These are phyloP conservation scores for Stenoptilia bipunctidactyla DNA, from an alignment of 2,888 invertebrate species.

Conservation along the genomic window DNA sequence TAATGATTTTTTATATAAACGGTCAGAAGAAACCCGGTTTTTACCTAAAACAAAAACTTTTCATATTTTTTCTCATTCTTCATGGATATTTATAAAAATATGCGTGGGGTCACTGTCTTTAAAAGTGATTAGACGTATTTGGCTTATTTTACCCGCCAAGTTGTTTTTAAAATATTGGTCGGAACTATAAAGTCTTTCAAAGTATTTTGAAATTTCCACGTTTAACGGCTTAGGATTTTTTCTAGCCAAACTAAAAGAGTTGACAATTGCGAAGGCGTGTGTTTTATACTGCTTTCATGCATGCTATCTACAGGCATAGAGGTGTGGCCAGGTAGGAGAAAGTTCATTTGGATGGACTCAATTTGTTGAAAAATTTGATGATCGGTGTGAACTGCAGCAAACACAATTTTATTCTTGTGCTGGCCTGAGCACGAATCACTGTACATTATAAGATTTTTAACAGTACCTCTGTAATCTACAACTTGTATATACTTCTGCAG, in stretches of 20 bases:
- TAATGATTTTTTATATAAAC: too few species aligned
- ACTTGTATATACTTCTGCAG: neutral
- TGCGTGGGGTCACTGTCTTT: too few species aligned
- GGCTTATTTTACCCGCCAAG: too few species aligned
- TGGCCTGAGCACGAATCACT: neutral
- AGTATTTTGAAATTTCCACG: neutral
- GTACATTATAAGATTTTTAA: neutral
- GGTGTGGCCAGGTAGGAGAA: neutral
- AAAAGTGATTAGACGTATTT: too few species aligned
- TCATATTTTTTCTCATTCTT: too few species aligned
- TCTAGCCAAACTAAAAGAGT: neutral
- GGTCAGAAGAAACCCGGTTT: too few species aligned
- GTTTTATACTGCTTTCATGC: neutral
- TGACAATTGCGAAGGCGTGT: neutral
- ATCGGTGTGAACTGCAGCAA: neutral
- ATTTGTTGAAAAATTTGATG: too few species aligned
- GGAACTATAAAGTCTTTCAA: neutral
- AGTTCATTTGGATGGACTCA: too few species aligned
- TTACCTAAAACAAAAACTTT: too few species aligned
- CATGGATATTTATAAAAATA: too few species aligned
- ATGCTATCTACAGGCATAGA: neutral
- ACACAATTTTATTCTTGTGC: neutral
- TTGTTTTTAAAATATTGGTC: conserved; percentile 3
- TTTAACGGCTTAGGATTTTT: neutral
- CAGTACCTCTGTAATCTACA: neutral